These are phyloP conservation scores for Tinea pellionella DNA, from an alignment of 2,888 invertebrate genomes.

Conservation along the genomic window DNA sequence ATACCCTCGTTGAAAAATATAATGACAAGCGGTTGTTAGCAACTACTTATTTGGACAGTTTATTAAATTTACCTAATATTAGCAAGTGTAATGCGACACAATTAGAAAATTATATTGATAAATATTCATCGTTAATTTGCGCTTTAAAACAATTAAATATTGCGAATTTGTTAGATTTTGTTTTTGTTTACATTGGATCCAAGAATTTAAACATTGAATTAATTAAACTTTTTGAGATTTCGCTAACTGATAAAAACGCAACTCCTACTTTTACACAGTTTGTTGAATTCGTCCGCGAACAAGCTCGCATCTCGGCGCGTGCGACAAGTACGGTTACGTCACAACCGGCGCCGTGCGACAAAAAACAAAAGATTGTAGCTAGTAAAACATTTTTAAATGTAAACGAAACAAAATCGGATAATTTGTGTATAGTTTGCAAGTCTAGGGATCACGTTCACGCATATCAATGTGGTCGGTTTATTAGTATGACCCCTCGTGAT, in stretches of 20 bases:
- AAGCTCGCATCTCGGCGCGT: not conserved
- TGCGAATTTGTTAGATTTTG: not conserved
- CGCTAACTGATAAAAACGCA: not conserved
- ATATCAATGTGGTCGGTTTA: not conserved
- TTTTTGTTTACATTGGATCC: not conserved
- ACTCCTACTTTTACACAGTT: not conserved
- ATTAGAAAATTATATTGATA: not conserved
- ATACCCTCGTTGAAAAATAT: too few relatives aligned
- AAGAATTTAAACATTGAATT: not conserved
- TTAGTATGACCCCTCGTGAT: too few relatives aligned
- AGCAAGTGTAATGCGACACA: too few relatives aligned
- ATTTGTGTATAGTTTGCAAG: too few relatives aligned
- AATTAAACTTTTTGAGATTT: conserved; percentile 1
- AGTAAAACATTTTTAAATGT: not conserved
- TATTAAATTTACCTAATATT: too few relatives aligned
- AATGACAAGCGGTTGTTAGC: too few relatives aligned
- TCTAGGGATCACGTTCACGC: not conserved
- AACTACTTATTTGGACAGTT: too few relatives aligned
- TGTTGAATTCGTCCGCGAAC: not conserved
- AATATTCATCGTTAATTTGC: not conserved
- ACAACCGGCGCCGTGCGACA: too few relatives aligned
- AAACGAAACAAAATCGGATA: not conserved
- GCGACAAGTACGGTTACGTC: not conserved
- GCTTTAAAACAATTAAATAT: not conserved
- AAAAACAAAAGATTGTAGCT: too few relatives aligned